Conservation (phyloP, 2,113 vertebrate species). For the Australoheros scitulus region DNA sequence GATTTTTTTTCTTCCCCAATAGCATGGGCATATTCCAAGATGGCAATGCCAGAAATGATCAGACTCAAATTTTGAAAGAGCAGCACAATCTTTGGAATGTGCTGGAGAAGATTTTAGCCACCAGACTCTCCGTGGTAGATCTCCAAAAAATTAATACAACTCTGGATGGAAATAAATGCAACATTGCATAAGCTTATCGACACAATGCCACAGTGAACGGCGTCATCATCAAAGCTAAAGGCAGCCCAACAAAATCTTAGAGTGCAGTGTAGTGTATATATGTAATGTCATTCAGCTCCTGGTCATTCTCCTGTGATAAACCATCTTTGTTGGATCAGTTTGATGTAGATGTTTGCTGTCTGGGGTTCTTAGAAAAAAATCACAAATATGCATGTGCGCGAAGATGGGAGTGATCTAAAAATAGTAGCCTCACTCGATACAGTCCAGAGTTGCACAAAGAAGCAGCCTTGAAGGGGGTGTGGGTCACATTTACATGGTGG, state of each 20-base stretch:
- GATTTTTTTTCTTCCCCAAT: not conserved
- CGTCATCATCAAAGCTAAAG: not conserved
- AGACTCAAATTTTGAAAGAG: not conserved
- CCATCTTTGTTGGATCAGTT: not conserved
- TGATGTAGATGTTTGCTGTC: not conserved
- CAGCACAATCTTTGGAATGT: not conserved
- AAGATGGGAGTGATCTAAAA: not conserved
- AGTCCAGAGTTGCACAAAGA: not conserved
- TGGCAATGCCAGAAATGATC: not conserved
- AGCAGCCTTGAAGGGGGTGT: not conserved
- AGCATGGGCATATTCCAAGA: accelerated
- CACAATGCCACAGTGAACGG: not conserved
- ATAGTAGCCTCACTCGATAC: not conserved
- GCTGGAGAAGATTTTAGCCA: accelerated
- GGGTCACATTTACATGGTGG: not conserved
- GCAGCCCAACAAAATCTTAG: not conserved
- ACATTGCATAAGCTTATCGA: not conserved
- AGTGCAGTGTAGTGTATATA: not conserved
- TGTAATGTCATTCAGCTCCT: not conserved
- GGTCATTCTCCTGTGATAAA: not conserved
- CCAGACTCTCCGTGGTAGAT: too few relatives aligned
- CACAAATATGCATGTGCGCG: not conserved
- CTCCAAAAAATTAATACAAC: not conserved
- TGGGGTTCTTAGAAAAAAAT: not conserved
- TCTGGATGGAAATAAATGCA: not conserved